Percentiles rank a stretch among this genome's conserved stretches.
These are phyloP conservation scores for Odontesthes bonariensis DNA, from an alignment of 2,113 vertebrate species.

Conservation along the genomic window DNA sequence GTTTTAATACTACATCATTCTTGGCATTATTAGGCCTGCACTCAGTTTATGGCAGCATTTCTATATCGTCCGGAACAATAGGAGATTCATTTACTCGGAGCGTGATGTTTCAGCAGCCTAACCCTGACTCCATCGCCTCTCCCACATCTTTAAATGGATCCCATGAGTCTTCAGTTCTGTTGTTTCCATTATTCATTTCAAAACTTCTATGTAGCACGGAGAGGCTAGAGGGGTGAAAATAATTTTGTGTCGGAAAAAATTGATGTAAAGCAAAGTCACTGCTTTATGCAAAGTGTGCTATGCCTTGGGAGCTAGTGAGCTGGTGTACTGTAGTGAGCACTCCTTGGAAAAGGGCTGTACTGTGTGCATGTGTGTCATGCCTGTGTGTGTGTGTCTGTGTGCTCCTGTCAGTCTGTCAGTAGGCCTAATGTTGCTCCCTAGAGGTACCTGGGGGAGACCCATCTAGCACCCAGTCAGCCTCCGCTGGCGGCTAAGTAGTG, in stretches of 20 bases:
- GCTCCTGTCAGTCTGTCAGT: slow-evolving; percentile 85
- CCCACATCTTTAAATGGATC: slow-evolving; percentile 82
- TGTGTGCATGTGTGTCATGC: slow-evolving; percentile 35
- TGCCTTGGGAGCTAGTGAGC: slow-evolving; percentile 77
- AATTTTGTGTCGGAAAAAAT: slow-evolving; percentile 78
- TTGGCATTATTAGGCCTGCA: slow-evolving; percentile 17
- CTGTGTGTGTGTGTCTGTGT: slow-evolving; percentile 24
- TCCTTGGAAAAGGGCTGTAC: slow-evolving; percentile 40
- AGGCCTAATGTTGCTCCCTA: slow-evolving; percentile 81
- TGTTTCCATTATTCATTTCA: slow-evolving; percentile 86
- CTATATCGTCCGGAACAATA: slow-evolving; percentile 57
- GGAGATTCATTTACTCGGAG: slow-evolving; percentile 67
- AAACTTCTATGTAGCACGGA: slow-evolving; percentile 76
- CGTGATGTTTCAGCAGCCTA: slow-evolving; percentile 62
- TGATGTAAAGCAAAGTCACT: slow-evolving; percentile 79
- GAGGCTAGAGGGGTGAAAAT: slow-evolving; percentile 80
- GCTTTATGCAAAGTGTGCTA: slow-evolving; percentile 80
- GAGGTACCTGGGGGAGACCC: slow-evolving; percentile 85
- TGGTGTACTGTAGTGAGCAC: slow-evolving; percentile 59
- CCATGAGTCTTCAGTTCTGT: slow-evolving; percentile 80
- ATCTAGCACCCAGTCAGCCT: slow-evolving; percentile 81
- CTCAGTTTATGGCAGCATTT: slow-evolving; percentile 32
- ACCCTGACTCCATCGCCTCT: slow-evolving; percentile 74
- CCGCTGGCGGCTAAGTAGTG: slow-evolving; percentile 81
- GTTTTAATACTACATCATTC: slow-evolving; percentile 29